A percentile compares a stretch with the other conserved stretches of the same genome.
These are phyloP conservation scores for Meriones unguiculatus DNA, from an alignment of 2,113 vertebrate species.

Conservation along the genomic window DNA sequence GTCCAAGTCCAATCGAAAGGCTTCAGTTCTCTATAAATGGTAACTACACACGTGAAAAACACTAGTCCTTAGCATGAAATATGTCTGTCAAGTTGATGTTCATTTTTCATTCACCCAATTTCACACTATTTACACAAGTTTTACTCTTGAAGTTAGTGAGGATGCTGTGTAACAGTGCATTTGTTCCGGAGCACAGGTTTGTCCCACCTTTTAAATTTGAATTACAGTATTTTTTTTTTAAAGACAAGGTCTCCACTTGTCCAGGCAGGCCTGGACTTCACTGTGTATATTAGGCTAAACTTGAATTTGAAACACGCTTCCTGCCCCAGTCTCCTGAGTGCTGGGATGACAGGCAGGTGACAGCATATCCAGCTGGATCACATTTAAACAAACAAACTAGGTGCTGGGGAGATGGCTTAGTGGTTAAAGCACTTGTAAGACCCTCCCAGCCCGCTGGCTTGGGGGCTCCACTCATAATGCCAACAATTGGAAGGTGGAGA, in stretches of 20 bases:
- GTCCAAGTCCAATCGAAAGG: slow-evolving; percentile 9
- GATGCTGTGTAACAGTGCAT: not conserved
- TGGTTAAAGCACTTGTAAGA: not conserved
- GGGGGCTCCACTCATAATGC: not conserved
- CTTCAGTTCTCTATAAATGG: not conserved
- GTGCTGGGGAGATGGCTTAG: not conserved
- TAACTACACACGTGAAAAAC: not conserved
- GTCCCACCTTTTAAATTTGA: not conserved
- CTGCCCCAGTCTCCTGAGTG: not conserved
- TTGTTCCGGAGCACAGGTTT: not conserved
- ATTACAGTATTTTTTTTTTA: not conserved
- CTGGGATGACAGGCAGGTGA: not conserved
- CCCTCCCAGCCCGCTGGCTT: not conserved
- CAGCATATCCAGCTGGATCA: not conserved
- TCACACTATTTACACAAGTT: not conserved
- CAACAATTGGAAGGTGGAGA: not conserved
- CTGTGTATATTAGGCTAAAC: not conserved
- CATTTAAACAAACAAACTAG: not conserved
- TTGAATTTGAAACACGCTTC: not conserved
- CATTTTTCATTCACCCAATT: slow-evolving; percentile 10
- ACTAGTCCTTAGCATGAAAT: not conserved
- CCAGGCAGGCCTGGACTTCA: not conserved
- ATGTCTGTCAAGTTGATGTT: not conserved
- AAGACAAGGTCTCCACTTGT: too few relatives aligned
- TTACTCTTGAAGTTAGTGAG: not conserved